Evolutionary conservation across 2,888 invertebrate genomes (phyloP).

Genomic region (Hydroisotoma schaefferi): DNA sequence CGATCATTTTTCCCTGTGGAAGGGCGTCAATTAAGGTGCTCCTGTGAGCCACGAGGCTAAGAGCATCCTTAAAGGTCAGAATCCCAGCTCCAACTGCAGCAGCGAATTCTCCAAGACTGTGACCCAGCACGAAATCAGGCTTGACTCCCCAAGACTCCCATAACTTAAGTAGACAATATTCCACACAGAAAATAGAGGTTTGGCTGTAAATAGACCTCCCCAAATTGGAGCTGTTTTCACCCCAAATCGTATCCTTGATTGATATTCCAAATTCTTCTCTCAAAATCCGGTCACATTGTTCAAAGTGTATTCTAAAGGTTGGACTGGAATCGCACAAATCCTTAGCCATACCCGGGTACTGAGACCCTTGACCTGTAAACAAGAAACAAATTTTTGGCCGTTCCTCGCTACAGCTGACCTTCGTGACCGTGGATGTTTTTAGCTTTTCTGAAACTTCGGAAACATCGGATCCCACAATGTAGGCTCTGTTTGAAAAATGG

Average conservation of each 20-base stretch:
- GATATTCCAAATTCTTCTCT: conserved; percentile 13
- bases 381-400: conserved; percentile 27
- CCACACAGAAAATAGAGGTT: conserved; percentile 33
- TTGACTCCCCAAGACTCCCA: conserved; percentile 32
- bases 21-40: conserved; percentile 31
- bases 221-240: not conserved
- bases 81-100: conserved; percentile 33
- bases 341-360: conserved; percentile 20
- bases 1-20: conserved; percentile 34
- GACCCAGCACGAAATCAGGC: conserved; percentile 33
- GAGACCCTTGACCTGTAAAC: conserved; percentile 30
- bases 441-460: conserved; percentile 5
- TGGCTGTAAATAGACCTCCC: conserved; percentile 33
- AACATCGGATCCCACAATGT: conserved; percentile 10
- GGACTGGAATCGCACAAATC: not conserved
- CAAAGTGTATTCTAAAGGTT: conserved; percentile 8
- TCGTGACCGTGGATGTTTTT: not conserved
- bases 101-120: conserved; percentile 35
- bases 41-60: conserved; percentile 30
- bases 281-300: conserved; percentile 4
- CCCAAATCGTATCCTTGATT: conserved; percentile 18
- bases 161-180: conserved; percentile 25
- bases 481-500: conserved; percentile 16
- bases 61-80: conserved; percentile 27
- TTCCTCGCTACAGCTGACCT: not conserved